Evolutionary conservation across 2,888 invertebrate species (phyloP).

Genomic region (Drosophila parthenogenetica): DNA sequence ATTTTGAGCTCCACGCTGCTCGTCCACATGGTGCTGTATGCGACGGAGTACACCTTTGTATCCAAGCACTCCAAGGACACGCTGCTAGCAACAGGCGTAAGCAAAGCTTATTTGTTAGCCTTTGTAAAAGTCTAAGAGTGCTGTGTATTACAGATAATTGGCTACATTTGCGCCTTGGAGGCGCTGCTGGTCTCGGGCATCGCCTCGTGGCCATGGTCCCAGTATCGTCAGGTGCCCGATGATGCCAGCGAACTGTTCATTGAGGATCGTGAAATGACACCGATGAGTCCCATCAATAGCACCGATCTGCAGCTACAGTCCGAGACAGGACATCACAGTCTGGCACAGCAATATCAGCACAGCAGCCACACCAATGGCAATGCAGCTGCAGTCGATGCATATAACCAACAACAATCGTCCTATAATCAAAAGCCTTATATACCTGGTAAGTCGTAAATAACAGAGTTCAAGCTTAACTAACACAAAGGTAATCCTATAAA

Average conservation of each 20-base stretch:
- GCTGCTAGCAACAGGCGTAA: constrained; percentile 88
- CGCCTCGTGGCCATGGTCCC: constrained; percentile 87
- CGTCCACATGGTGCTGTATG: constrained; percentile 89
- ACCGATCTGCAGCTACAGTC: constrained; percentile 82
- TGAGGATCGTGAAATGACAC: constrained; percentile 86
- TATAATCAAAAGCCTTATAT: constrained; percentile 86
- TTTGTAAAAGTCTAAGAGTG: not conserved
- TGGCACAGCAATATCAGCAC: constrained; percentile 71
- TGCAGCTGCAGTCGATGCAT: constrained; percentile 78
- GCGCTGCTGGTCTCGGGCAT: constrained; percentile 87
- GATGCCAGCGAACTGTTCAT: constrained; percentile 87
- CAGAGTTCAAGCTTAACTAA: no score
- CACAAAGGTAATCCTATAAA: no score
- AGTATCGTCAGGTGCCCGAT: constrained; percentile 88
- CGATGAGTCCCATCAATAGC: constrained; percentile 86
- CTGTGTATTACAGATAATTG: constrained; percentile 85
- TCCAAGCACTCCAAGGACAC: constrained; percentile 90
- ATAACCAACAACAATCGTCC: constrained; percentile 85
- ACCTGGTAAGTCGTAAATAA: constrained; percentile 80
- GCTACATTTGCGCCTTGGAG: constrained; percentile 88
- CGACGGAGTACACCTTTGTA: constrained; percentile 89
- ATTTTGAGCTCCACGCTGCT: constrained; percentile 89
- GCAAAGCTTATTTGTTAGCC: constrained; percentile 57
- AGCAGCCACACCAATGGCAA: constrained; percentile 77
- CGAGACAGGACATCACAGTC: constrained; percentile 80